Conservation (phyloP, 1,140 invertebrate genomes). For the Bilobella aurantiaca region DNA sequence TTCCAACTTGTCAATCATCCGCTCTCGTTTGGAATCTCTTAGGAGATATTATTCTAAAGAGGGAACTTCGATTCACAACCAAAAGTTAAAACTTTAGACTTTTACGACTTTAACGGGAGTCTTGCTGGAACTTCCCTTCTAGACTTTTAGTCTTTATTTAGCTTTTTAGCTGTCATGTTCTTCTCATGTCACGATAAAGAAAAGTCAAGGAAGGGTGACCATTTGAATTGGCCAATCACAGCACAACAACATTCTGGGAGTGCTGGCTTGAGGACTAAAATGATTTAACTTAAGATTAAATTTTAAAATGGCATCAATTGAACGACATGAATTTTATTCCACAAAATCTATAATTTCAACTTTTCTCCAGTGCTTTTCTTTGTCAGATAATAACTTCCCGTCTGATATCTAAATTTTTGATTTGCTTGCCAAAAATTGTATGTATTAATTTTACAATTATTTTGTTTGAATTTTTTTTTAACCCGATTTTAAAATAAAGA, state of each 20-base stretch:
- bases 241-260: too few relatives aligned
- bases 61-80: neutral
- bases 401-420: too few relatives aligned
- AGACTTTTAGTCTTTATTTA: neutral
- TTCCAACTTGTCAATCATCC: conserved; percentile 8
- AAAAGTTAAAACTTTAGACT: neutral
- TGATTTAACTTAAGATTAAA: too few relatives aligned
- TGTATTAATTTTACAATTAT: too few relatives aligned
- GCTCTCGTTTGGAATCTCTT: neutral
- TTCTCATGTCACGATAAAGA: neutral
- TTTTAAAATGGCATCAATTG: too few relatives aligned
- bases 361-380: too few relatives aligned
- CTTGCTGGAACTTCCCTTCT: neutral
- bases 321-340: too few relatives aligned
- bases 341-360: too few relatives aligned
- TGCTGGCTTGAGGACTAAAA: too few relatives aligned
- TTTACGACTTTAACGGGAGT: neutral
- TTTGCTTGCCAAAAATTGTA: too few relatives aligned
- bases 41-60: neutral
- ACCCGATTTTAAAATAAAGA: neutral
- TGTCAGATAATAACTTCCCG: too few relatives aligned
- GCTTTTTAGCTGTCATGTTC: neutral
- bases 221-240: neutral
- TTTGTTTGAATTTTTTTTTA: too few relatives aligned
- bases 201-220: neutral